Conservation (phyloP, 2,113 vertebrate species). For the Sciurus niger region DNA sequence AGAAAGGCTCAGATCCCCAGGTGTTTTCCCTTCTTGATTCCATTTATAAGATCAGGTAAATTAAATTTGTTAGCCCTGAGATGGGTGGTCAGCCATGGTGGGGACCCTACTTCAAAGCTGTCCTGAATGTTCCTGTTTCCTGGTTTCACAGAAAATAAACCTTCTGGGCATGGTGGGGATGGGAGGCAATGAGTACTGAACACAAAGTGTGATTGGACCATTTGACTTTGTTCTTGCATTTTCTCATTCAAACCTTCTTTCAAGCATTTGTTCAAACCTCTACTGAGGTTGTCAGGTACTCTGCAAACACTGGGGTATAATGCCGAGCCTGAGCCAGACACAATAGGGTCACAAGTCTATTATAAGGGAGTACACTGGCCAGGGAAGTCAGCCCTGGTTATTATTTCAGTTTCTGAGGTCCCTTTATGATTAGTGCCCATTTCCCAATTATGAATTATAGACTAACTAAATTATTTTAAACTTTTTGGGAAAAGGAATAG, state of each 20-base stretch:
- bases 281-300: background rate
- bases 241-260: background rate
- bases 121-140: background rate
- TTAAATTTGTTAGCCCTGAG: background rate
- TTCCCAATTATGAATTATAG: slow-evolving; percentile 22
- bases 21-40: background rate
- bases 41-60: background rate
- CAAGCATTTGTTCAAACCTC: background rate
- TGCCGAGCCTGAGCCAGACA: background rate
- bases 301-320: background rate
- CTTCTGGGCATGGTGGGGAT: fast-evolving
- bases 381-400: background rate
- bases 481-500: background rate
- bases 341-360: background rate
- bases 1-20: background rate
- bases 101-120: background rate
- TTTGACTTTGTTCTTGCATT: background rate
- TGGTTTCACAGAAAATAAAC: slow-evolving; percentile 9
- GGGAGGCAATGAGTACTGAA: background rate
- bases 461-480: slow-evolving; percentile 40
- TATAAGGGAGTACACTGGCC: background rate
- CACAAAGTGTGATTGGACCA: background rate
- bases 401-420: background rate
- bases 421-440: background rate
- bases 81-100: background rate